phyloP scores from a whole-genome alignment of 2,888 invertebrate genomes.

The Bugula neritina region DNA sequence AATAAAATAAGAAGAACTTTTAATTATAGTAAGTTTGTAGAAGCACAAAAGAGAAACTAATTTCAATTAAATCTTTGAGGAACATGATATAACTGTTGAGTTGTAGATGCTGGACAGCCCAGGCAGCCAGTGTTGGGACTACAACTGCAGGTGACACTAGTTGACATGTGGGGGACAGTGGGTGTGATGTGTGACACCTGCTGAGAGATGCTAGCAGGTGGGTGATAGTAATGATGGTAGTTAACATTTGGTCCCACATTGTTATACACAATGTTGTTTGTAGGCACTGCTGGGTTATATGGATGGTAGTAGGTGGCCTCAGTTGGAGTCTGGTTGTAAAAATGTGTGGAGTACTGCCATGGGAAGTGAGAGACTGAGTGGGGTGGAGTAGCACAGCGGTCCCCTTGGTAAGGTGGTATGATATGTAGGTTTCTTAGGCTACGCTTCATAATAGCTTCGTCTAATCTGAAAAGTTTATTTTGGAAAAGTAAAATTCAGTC shows the following conservation, averaged over 20 bases:
- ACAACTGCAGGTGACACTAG: background rate
- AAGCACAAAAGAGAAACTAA: too few species aligned
- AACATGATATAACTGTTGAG: background rate
- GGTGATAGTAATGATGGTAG: conserved; percentile 25
- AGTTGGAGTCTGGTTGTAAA: background rate
- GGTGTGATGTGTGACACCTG: background rate
- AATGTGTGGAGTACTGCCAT: conserved; percentile 1
- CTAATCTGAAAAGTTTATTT: background rate
- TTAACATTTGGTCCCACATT: conserved; percentile 8
- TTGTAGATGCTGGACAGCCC: background rate
- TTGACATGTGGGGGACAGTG: background rate
- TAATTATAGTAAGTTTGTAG: too few species aligned
- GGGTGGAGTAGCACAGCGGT: background rate
- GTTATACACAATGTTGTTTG: background rate
- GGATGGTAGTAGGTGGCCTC: background rate
- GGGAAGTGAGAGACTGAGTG: background rate
- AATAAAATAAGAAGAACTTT: too few species aligned
- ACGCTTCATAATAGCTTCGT: background rate
- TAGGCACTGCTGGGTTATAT: background rate
- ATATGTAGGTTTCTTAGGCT: background rate
- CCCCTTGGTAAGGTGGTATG: background rate
- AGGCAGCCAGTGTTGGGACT: background rate
- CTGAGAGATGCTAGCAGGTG: background rate
- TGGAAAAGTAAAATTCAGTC: background rate
- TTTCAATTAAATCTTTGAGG: background rate